These are phyloP conservation scores for Casuarius casuarius DNA, from an alignment of 2,113 vertebrate genomes.

Conservation along the genomic window DNA sequence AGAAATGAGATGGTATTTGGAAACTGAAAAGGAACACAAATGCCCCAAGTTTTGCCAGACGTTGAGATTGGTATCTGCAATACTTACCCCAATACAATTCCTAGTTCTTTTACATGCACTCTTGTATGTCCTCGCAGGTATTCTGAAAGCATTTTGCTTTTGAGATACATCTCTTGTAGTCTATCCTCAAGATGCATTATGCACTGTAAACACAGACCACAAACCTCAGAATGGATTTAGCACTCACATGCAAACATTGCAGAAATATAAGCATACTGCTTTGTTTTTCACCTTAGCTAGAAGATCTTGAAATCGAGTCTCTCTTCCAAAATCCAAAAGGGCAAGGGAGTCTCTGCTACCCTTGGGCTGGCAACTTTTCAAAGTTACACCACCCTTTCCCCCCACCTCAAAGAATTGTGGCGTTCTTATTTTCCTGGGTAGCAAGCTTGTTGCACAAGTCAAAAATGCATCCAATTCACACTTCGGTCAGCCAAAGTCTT, in stretches of 20 bases:
- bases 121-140: conserved; percentile 87
- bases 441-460: not conserved
- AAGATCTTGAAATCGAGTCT: not conserved
- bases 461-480: not conserved
- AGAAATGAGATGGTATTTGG: not conserved
- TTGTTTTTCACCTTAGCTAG: not conserved
- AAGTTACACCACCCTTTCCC: not conserved
- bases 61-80: not conserved
- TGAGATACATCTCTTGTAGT: conserved; percentile 89
- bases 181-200: conserved; percentile 90
- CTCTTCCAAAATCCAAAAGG: not conserved
- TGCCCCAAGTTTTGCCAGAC: not conserved
- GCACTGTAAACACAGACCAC: conserved; percentile 73
- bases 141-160: conserved; percentile 90
- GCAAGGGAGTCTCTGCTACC: not conserved
- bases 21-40: not conserved
- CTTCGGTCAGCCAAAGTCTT: not conserved
- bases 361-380: not conserved
- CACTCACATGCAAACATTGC: not conserved
- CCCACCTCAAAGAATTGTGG: not conserved
- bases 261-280: not conserved
- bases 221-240: not conserved
- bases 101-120: conserved; percentile 87
- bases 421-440: not conserved
- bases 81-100: conserved; percentile 86